These are phyloP conservation scores for Calidris pygmaea DNA, from an alignment of 2,113 vertebrate genomes.

Conservation along the genomic window DNA sequence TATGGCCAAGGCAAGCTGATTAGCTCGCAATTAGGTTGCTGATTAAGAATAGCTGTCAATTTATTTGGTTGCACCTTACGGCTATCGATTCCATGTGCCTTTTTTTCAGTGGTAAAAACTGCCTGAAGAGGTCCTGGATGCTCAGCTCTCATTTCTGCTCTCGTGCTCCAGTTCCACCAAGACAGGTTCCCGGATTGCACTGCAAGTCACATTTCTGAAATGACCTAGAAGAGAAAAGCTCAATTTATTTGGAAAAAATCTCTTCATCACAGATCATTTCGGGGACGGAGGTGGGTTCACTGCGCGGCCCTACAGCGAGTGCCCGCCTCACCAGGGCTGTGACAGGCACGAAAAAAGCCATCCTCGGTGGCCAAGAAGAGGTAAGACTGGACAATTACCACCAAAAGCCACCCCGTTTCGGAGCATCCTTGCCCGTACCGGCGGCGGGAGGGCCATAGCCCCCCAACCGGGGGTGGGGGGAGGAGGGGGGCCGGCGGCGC, in stretches of 20 bases:
- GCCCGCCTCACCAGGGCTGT: neutral
- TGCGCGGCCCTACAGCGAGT: neutral
- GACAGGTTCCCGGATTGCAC: neutral
- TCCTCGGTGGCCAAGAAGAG: too few species aligned
- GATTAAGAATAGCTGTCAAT: neutral
- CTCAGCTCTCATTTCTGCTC: neutral
- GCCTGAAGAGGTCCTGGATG: neutral
- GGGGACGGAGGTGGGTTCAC: neutral
- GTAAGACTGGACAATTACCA: too few species aligned
- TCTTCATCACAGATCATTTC: neutral
- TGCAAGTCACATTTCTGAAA: neutral
- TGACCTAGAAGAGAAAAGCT: neutral
- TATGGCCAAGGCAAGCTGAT: neutral
- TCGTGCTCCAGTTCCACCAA: neutral
- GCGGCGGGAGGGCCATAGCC: neutral
- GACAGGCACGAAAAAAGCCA: too few species aligned
- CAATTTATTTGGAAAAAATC: neutral
- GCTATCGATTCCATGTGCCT: neutral
- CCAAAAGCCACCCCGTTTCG: accelerated
- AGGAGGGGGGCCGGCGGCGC: neutral
- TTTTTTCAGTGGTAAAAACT: neutral
- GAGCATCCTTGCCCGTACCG: accelerated
- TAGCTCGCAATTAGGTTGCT: neutral
- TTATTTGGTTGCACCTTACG: neutral
- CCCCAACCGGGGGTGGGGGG: too few species aligned